Evolutionary conservation across 2,888 invertebrate species (phyloP).

Genomic region (Linnaemya tessellans): DNA sequence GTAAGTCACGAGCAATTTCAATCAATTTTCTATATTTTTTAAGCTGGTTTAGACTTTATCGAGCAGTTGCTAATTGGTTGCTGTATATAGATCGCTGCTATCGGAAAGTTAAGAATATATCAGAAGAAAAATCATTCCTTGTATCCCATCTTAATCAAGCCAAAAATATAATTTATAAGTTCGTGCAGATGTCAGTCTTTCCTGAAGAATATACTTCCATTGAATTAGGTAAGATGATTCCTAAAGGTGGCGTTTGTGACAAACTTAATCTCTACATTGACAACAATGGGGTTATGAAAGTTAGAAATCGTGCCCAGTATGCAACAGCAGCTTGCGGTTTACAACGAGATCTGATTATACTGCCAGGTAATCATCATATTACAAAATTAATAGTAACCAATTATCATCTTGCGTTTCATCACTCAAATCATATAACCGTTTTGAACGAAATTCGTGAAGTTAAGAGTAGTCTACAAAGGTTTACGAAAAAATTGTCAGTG

Average conservation of each 20-base stretch:
- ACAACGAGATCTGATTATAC: too few relatives aligned
- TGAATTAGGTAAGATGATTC: background rate
- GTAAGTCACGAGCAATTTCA: background rate
- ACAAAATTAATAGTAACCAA: too few relatives aligned
- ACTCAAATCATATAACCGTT: too few relatives aligned
- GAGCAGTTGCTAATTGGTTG: background rate
- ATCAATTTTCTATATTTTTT: constrained; percentile 25
- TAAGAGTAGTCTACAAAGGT: too few relatives aligned
- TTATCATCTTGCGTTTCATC: too few relatives aligned
- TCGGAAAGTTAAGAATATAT: background rate
- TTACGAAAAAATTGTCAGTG: too few relatives aligned
- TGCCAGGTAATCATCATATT: too few relatives aligned
- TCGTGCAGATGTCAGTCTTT: background rate
- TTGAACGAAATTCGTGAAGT: too few relatives aligned
- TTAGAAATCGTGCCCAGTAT: too few relatives aligned
- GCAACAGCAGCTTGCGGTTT: too few relatives aligned
- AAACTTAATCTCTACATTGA: constrained; percentile 1
- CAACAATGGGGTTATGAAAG: too few relatives aligned
- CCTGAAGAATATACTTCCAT: background rate
- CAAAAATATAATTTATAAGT: constrained; percentile 18
- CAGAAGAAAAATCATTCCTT: background rate
- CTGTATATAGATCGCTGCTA: constrained; percentile 14
- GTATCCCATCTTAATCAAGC: background rate
- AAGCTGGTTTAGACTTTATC: constrained; percentile 9
- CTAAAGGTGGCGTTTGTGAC: constrained; percentile 1